Base-by-base conservation (phyloP, 2,113 vertebrate species). In the Otis tarda region DNA sequence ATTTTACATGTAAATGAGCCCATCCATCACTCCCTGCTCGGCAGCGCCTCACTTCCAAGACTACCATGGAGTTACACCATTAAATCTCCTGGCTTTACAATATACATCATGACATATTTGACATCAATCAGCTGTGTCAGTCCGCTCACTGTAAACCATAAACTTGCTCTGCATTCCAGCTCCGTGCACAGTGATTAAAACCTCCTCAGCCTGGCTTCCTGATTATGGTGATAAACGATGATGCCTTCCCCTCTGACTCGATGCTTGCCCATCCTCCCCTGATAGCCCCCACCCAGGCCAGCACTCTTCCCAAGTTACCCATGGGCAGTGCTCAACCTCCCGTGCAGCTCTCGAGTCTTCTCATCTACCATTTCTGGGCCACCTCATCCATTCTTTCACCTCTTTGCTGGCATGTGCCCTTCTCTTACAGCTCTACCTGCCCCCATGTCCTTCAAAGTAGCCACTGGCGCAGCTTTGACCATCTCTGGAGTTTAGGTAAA, bases 51-150 rank as follows among this genome's bases (percentile, higher is more conserved):
- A 95, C 97, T 98, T 98, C 97, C 93, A 97, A 97, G 88, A 96
- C 97, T 97, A 97, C 97, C 94, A 97, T 95, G 81, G 95, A 98
- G 98, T 98, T 96, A 97, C 97, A 96, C 97, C 97, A 97, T 98
- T 98, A 98, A 98, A 98, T 98, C 97, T 98, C 97, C 95, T 70
- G 81, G 95, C 97, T 98, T 97, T 97, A 98, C 97, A 98, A 98
- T 97, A 98, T 98, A 98, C 97, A 98, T 98, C 98, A 98, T 98
- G 98, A 97, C 98, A 98, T 97, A 98, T 98, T 98, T 98, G 98
- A 98, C 98, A 98, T 98, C 98, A 98, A 98, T 98, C 98, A 98
- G 98, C 97, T 97, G 97, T 98, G 98, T 97, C 98, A 98, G 97
- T 86, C 96, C 33, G 95, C 97, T 98, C 98, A 97, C 97, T 97